Evolutionary conservation across 2,888 invertebrate genomes (phyloP), one percentile per base, ranked within the genome.

Genomic region (Caenorhabditis japonica): DNA sequence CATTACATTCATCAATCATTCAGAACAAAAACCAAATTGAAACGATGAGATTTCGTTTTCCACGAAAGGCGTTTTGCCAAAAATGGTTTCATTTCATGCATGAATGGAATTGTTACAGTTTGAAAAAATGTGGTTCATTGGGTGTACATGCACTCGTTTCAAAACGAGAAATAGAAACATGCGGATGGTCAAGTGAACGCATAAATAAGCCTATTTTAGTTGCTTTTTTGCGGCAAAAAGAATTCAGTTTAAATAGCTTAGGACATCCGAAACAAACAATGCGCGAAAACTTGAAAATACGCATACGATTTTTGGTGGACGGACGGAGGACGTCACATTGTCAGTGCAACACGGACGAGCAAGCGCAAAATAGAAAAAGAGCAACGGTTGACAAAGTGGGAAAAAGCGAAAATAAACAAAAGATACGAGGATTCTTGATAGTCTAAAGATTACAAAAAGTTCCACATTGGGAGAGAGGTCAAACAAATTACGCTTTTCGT

Each of bases 381-480:
- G 15, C 21, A 13, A 19, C 36, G 25, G 36, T 43, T 43, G 39
- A 39, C 30, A 51, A 53, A 61, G 46, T 53, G 23, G 55, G 23
- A 47, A 43, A 30, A 21, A 8, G 13, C 44, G 33, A 13, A 43
- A 43, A 17, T 23, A 38, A 30, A 34, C 62, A 55, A 55, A 64
- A 53, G 53, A 56, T 56, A 49, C 55, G 41, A 47, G n/a, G 56
- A 64, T 56, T 56, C 56, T 21, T 56, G 56, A 64, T 49, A 55
- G 64, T 64, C 56, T 49, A 64, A 64, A 64, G 64, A 64, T 55
- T 64, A 64, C 64, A 64, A 64, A 56, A 56, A 56, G 64, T 52
- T 62, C 49, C 56, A 56, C 47, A 49, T 39, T 39, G 36, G 55
- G 56, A 49, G 25, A 56, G 64, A 64, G 64, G 64, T 64, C 64